Evolutionary conservation across 2,797 vertebrate genomes (phyloP).

Genomic region (Sternarchorhynchus goeldii): DNA sequence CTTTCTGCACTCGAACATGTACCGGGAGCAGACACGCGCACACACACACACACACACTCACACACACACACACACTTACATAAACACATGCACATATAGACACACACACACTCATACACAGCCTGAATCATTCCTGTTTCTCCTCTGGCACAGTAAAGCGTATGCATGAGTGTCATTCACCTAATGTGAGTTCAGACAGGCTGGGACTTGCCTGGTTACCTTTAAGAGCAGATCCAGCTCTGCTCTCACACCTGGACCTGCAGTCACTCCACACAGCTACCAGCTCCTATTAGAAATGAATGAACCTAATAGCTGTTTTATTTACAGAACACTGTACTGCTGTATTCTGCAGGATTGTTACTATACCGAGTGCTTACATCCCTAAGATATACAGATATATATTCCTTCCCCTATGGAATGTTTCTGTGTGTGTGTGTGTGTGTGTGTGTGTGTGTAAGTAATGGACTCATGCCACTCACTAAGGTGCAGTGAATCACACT

Average conservation of each 20-base stretch:
- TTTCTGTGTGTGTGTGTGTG: conserved; percentile 35
- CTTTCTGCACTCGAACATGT: conserved; percentile 36
- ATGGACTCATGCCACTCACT: conserved; percentile 42
- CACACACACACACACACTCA: conserved; percentile 28
- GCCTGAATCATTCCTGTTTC: conserved; percentile 58
- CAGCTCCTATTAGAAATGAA: neutral
- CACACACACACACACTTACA: neutral
- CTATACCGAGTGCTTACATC: neutral
- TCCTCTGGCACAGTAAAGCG: conserved; percentile 58
- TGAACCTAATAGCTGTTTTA: conserved; percentile 10
- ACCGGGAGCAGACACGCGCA: conserved; percentile 23
- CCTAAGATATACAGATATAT: neutral
- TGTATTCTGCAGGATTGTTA: neutral
- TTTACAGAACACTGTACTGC: neutral
- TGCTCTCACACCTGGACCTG: conserved; percentile 31
- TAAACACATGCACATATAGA: conserved; percentile 25
- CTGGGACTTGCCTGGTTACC: conserved; percentile 52
- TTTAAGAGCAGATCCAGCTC: conserved; percentile 42
- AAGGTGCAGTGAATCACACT: conserved; percentile 51
- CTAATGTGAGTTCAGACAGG: conserved; percentile 59
- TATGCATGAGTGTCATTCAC: conserved; percentile 61
- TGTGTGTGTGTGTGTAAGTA: conserved; percentile 36
- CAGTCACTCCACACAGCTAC: conserved; percentile 22
- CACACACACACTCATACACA: conserved; percentile 26
- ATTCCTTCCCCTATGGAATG: neutral